phyloP scores from a whole-genome alignment of 2,113 vertebrate genomes.

The Ochotona princeps region DNA sequence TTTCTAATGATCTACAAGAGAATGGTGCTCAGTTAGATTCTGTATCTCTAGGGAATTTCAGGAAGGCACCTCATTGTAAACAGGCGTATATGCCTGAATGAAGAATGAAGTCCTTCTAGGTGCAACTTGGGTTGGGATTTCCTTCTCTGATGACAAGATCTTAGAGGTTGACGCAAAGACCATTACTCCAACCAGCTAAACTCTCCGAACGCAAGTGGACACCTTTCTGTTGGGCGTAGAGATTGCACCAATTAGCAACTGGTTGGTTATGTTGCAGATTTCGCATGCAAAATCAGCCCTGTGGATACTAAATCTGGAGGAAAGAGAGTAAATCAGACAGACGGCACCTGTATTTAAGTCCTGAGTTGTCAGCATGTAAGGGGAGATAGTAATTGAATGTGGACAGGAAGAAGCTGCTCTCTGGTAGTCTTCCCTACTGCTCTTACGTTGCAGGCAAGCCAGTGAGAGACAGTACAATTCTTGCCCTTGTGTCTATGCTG shows the following conservation, averaged over 20 bases:
- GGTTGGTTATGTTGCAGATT: not conserved
- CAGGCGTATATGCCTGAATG: no score
- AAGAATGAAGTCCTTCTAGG: no score
- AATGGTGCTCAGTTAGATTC: not conserved
- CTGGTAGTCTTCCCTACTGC: not conserved
- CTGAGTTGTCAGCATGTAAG: not conserved
- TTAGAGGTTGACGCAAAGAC: not conserved
- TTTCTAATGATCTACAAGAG: not conserved
- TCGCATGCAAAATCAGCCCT: no score
- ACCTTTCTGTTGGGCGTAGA: not conserved
- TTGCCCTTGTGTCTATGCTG: no score
- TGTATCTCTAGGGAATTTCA: not conserved
- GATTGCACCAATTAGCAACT: not conserved
- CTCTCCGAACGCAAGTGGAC: not conserved
- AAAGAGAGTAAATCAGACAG: not conserved
- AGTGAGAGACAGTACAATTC: no score
- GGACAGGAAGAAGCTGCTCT: not conserved
- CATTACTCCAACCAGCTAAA: not conserved
- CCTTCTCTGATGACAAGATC: not conserved
- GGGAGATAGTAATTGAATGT: not conserved
- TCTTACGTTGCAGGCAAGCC: no score
- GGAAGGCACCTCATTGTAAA: not conserved
- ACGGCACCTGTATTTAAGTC: not conserved
- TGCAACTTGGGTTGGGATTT: not conserved
- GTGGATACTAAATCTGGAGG: not conserved